Evolutionary conservation across 2,888 invertebrate genomes (phyloP).

Genomic region (Herminia tarsipennalis): DNA sequence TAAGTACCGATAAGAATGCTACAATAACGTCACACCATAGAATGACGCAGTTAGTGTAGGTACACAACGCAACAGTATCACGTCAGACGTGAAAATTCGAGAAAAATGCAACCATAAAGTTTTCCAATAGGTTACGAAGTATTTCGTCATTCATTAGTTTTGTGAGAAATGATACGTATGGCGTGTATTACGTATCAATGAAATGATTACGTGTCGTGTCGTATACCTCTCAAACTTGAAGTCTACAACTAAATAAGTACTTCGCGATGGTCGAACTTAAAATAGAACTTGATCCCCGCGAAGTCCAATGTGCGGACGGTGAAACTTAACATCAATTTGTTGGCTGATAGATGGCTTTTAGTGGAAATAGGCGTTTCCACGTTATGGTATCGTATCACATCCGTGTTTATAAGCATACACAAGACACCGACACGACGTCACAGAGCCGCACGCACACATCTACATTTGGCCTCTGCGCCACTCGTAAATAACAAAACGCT

Average conservation of each 20-base stretch:
- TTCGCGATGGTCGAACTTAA: slow-evolving; percentile 74
- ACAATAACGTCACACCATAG: slow-evolving; percentile 49
- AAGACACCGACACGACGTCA: slow-evolving; percentile 76
- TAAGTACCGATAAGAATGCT: slow-evolving; percentile 40
- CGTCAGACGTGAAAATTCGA: slow-evolving; percentile 19
- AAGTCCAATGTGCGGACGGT: slow-evolving; percentile 39
- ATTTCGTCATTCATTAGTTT: slow-evolving; percentile 11
- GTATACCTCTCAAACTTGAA: slow-evolving; percentile 26
- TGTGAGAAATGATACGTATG: slow-evolving; percentile 13
- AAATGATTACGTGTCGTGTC: slow-evolving; percentile 43
- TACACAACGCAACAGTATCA: slow-evolving; percentile 21
- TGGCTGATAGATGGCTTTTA: slow-evolving; percentile 22
- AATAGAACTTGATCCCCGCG: slow-evolving; percentile 71
- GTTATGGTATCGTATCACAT: slow-evolving; percentile 55
- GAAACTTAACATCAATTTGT: slow-evolving; percentile 24
- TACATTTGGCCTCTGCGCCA: slow-evolving; percentile 69
- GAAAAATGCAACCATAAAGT: slow-evolving; percentile 14
- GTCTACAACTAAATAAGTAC: slow-evolving; percentile 62
- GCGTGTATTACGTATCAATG: slow-evolving; percentile 43
- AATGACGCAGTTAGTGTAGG: slow-evolving; percentile 44
- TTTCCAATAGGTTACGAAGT: not conserved
- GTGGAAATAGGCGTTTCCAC: slow-evolving; percentile 49
- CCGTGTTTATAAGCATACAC: slow-evolving; percentile 70
- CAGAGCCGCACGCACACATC: slow-evolving; percentile 63
- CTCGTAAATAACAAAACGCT: slow-evolving; percentile 55